Conservation (phyloP, 2,888 invertebrate species). For the Coecobrya sp. region DNA sequence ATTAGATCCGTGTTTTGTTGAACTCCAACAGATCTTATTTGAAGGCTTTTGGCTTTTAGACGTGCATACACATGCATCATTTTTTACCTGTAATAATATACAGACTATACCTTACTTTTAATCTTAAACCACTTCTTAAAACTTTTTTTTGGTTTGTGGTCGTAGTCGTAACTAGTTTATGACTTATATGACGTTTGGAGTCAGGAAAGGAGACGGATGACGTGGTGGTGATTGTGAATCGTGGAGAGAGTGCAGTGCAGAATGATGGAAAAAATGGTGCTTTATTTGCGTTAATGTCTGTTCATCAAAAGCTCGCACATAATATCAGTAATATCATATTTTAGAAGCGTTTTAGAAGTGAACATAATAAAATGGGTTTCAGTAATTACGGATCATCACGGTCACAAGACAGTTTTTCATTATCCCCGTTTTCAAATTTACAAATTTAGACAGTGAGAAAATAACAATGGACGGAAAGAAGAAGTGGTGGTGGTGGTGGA, state of each 20-base stretch:
- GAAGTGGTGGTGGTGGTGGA: not conserved
- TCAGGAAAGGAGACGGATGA: slow-evolving; percentile 44
- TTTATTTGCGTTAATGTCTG: slow-evolving; percentile 68
- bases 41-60: not conserved
- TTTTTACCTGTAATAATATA: not conserved
- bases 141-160: slow-evolving; percentile 12
- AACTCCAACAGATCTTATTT: not conserved
- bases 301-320: slow-evolving; percentile 31
- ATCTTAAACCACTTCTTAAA: slow-evolving; percentile 30
- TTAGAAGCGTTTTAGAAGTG: not conserved
- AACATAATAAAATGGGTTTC: slow-evolving; percentile 69
- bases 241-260: not conserved
- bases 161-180: slow-evolving; percentile 60
- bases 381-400: slow-evolving; percentile 62
- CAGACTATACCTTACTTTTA: not conserved
- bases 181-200: slow-evolving; percentile 52
- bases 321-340: not conserved
- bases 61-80: not conserved
- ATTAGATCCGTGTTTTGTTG: slow-evolving; percentile 57
- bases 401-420: slow-evolving; percentile 49
- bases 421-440: slow-evolving; percentile 33
- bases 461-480: not conserved
- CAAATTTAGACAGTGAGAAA: slow-evolving; percentile 34
- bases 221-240: not conserved
- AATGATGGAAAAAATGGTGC: not conserved